Conservation (phyloP, 2,797 vertebrate species). For the Scolopax rusticola region DNA sequence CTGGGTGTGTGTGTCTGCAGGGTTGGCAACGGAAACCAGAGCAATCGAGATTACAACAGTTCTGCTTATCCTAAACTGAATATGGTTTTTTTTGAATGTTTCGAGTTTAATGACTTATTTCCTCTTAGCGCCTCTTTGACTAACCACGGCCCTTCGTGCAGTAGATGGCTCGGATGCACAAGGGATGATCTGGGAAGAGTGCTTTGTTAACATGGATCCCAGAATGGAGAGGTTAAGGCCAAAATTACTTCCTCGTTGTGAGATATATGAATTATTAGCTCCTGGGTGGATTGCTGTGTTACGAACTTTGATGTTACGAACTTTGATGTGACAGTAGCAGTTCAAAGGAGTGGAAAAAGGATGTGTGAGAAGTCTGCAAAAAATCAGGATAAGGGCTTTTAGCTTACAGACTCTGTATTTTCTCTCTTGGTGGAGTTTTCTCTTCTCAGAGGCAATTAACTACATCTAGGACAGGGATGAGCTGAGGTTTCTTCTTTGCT, state of each 20-base stretch:
- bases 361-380: background rate
- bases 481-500: background rate
- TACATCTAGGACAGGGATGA: background rate
- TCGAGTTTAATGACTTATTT: background rate
- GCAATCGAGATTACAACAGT: background rate
- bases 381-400: slow-evolving; percentile 9
- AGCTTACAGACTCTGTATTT: background rate
- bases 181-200: background rate
- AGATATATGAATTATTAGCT: background rate
- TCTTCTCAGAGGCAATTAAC: background rate
- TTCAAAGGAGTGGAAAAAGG: background rate
- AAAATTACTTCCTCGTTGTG: slow-evolving; percentile 13
- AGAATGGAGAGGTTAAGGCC: background rate
- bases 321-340: slow-evolving; percentile 41
- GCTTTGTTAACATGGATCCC: background rate
- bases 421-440: background rate
- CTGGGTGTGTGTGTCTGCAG: slow-evolving; percentile 4
- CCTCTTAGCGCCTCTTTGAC: background rate
- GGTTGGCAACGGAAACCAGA: background rate
- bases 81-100: background rate
- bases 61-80: background rate
- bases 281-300: background rate
- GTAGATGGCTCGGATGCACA: background rate
- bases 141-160: background rate
- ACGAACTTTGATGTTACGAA: slow-evolving; percentile 8